Conservation (phyloP, 1,140 invertebrate genomes). For the Drosophila ercepeae region DNA sequence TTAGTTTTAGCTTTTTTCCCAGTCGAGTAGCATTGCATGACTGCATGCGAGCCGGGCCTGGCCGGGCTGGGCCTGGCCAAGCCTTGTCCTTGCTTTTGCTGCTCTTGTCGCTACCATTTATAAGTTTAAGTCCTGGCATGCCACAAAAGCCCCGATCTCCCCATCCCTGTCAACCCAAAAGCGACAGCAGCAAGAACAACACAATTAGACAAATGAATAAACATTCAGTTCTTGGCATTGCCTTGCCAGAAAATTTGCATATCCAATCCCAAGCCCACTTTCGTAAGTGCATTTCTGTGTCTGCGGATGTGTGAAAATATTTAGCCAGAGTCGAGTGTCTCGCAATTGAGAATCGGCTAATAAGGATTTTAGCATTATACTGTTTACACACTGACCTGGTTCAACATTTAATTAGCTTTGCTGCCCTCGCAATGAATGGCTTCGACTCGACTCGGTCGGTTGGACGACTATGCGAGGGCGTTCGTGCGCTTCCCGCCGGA, state of each 20-base stretch:
- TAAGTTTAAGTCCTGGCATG: slow-evolving; percentile 64
- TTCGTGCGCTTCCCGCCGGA: slow-evolving; percentile 54
- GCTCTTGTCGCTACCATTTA: slow-evolving; percentile 65
- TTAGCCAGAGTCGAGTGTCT: slow-evolving; percentile 8
- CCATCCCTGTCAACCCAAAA: background rate
- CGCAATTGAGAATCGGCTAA: slow-evolving; percentile 48
- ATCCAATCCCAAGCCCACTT: background rate
- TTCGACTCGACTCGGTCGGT: slow-evolving; percentile 11
- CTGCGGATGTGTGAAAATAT: slow-evolving; percentile 29
- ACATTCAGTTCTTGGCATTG: slow-evolving; percentile 33
- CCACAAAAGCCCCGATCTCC: slow-evolving; percentile 18
- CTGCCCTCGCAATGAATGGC: slow-evolving; percentile 38
- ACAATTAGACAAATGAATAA: slow-evolving; percentile 78
- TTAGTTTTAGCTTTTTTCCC: slow-evolving; percentile 37
- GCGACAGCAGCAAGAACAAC: slow-evolving; percentile 46
- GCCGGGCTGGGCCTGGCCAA: slow-evolving; percentile 44
- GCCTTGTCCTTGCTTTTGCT: slow-evolving; percentile 59
- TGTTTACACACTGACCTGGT: slow-evolving; percentile 57
- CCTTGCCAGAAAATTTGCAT: slow-evolving; percentile 31
- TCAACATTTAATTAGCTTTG: slow-evolving; percentile 73
- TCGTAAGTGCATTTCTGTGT: slow-evolving; percentile 34
- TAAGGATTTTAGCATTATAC: slow-evolving; percentile 54
- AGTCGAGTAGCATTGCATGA: slow-evolving; percentile 74
- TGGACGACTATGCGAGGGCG: slow-evolving; percentile 28
- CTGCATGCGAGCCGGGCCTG: slow-evolving; percentile 60